Percentiles rank a stretch among this genome's conserved stretches.
phyloP scores from a whole-genome alignment of 1,140 invertebrate genomes.

The Sinella curviseta region DNA sequence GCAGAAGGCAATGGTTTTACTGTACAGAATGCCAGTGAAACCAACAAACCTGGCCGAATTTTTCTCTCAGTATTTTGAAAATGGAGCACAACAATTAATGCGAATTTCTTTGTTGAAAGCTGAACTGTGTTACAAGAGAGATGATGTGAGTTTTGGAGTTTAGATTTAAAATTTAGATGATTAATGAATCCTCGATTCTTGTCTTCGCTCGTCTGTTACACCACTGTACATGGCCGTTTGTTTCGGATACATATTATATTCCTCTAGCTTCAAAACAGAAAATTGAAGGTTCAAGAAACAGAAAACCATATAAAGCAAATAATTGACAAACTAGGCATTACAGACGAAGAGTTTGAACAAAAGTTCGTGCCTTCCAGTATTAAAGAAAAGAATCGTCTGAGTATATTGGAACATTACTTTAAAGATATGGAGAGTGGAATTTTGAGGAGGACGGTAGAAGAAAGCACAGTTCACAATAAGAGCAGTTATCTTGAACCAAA shows the following conservation, averaged over 20 bases:
- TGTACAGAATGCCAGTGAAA: slow-evolving; percentile 6
- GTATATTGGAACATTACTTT: not conserved
- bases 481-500: not conserved
- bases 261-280: not conserved
- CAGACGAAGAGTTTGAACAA: not conserved
- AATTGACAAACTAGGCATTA: not conserved
- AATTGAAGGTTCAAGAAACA: not conserved
- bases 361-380: not conserved
- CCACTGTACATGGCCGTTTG: not conserved
- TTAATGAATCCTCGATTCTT: not conserved
- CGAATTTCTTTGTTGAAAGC: not conserved
- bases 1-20: not conserved
- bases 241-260: not conserved
- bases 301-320: not conserved
- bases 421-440: not conserved
- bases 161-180: not conserved
- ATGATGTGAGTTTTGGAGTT: not conserved
- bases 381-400: not conserved
- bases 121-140: slow-evolving; percentile 7
- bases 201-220: not conserved
- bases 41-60: slow-evolving; percentile 11
- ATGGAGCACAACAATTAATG: slow-evolving; percentile 2
- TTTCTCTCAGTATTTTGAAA: slow-evolving; percentile 18
- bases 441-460: not conserved
- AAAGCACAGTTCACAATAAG: not conserved